Percentiles rank a stretch among this genome's conserved stretches.
Evolutionary conservation across 1,140 invertebrate genomes (phyloP).

Genomic region (Drosophila murphyi): DNA sequence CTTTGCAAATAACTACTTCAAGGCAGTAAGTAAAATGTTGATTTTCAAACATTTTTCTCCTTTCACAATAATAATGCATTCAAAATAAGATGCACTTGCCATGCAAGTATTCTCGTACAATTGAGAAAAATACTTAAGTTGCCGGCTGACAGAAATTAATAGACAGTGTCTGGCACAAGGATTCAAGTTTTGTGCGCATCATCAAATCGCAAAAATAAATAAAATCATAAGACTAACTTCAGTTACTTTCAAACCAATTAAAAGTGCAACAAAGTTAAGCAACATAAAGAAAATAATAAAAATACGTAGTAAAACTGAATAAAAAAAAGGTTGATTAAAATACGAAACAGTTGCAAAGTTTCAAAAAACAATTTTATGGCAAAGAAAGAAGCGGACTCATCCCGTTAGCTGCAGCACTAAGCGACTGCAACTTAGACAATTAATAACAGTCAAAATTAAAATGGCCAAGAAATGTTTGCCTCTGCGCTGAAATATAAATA

Average conservation of each 20-base stretch:
- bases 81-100: neutral
- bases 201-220: constrained; percentile 51
- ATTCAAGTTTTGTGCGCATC: constrained; percentile 33
- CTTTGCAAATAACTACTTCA: too few relatives aligned
- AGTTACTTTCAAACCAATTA: constrained; percentile 68
- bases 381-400: constrained; percentile 18
- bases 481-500: constrained; percentile 51
- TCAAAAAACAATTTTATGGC: constrained; percentile 18
- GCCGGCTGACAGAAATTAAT: constrained; percentile 5
- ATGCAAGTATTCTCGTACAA: neutral
- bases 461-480: constrained; percentile 45
- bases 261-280: constrained; percentile 65
- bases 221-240: constrained; percentile 63
- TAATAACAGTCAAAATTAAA: constrained; percentile 59
- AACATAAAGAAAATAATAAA: constrained; percentile 9
- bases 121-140: neutral
- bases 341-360: constrained; percentile 39
- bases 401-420: constrained; percentile 43
- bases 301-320: neutral
- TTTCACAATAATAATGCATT: neutral
- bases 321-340: constrained; percentile 33
- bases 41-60: too few relatives aligned
- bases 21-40: too few relatives aligned
- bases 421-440: constrained; percentile 62
- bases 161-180: constrained; percentile 14